Evolutionary conservation across 2,113 vertebrate species (phyloP), one percentile per base, ranked within the genome.

Genomic region (Halichoeres trimaculatus): DNA sequence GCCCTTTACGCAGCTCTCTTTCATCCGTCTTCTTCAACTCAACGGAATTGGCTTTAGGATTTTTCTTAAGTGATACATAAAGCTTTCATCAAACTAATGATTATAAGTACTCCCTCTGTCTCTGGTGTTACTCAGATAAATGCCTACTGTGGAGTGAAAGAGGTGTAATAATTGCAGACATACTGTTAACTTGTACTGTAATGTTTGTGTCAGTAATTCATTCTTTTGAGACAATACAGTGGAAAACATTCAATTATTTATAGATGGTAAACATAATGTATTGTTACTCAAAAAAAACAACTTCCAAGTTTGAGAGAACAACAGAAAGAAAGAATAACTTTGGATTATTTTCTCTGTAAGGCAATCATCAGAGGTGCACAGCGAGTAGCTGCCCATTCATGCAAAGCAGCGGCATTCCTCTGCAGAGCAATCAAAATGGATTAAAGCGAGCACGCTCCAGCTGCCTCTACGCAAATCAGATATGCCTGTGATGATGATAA

Each of bases 371-470:
- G 76, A 84, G 78, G 64, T 59, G 7, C 72, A 67, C 68, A 47
- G 83, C 60, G 61, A 85, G 81, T 65, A 67, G 81, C 71, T 85
- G 90, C 85, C 87, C 83, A 85, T 69, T 87, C 84, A 77, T 79
- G 83, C 88, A 81, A 9, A 70, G 85, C 83, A 56, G 80, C 55
- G 80, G 74, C 80, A 78, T 84, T 87, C 85, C 87, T 84, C 88
- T 85, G 90, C 92, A 92, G 89, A 87, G 88, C 90, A 92, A 93
- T 93, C 87, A 89, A 93, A 93, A 91, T 89, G 88, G 88, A 93
- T 92, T 91, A 92, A 92, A 90, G 58, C 89, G 53, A 78, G 75
- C 83, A 87, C 76, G 83, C 90, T 86, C 78, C 80, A 85, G 80
- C 81, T 88, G 85, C 85, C 81, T 78, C 82, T 84, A 81, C 82